phyloP scores from a whole-genome alignment of 2,113 vertebrate genomes.

The Crypturellus undulatus region DNA sequence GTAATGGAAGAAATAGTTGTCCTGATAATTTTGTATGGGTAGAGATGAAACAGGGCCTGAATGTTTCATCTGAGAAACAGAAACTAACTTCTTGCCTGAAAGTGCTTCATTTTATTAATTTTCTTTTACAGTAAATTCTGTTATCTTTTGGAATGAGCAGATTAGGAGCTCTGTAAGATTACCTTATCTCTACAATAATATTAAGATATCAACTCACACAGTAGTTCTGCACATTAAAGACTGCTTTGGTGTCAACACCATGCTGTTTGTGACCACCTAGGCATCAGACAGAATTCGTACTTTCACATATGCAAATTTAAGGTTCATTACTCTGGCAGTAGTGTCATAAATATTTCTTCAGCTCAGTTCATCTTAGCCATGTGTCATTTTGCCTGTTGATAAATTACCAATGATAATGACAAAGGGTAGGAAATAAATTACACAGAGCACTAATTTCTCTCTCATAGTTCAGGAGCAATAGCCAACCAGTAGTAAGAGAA shows the following conservation, averaged over 20 bases:
- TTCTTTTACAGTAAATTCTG: neutral
- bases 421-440: neutral
- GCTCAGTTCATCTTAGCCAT: constrained; percentile 9
- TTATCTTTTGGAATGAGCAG: neutral
- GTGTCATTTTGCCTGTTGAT: neutral
- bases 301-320: constrained; percentile 20
- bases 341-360: constrained; percentile 30
- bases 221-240: neutral
- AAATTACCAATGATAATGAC: neutral
- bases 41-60: neutral
- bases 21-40: neutral
- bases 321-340: constrained; percentile 2
- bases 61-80: neutral
- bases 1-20: neutral
- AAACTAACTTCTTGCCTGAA: neutral
- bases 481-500: neutral
- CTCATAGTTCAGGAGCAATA: neutral
- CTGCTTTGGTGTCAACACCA: neutral
- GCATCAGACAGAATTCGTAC: neutral
- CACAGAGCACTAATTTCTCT: constrained; percentile 28
- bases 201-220: neutral
- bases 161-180: neutral
- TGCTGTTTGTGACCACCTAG: neutral
- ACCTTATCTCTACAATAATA: neutral
- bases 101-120: neutral